phyloP scores from a whole-genome alignment of 2,113 vertebrate genomes.

The Oxyura jamaicensis region DNA sequence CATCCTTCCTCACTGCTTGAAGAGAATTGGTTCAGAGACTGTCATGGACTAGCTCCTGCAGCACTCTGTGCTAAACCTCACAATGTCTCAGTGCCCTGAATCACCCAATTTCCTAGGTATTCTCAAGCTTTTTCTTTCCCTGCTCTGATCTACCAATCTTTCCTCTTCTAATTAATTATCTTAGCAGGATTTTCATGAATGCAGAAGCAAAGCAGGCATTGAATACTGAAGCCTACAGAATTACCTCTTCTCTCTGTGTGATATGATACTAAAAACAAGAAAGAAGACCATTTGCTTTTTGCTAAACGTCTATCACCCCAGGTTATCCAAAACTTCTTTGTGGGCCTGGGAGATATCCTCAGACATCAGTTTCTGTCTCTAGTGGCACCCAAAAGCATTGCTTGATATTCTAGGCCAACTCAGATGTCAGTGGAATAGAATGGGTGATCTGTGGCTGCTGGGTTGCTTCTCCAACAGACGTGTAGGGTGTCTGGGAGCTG shows the following conservation, averaged over 20 bases:
- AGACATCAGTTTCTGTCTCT: neutral
- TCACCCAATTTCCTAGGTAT: neutral
- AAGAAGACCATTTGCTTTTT: neutral
- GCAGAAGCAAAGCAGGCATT: neutral
- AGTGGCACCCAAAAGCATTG: neutral
- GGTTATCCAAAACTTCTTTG: neutral
- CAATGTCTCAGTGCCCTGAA: fast-evolving
- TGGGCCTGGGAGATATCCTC: too few relatives aligned
- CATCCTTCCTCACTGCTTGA: neutral
- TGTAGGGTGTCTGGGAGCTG: neutral
- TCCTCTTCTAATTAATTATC: neutral
- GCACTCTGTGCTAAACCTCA: neutral
- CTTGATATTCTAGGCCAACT: neutral
- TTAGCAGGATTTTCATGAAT: neutral
- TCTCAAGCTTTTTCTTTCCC: neutral
- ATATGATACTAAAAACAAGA: neutral
- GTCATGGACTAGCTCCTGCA: neutral
- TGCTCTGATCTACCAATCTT: neutral
- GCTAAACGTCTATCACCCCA: neutral
- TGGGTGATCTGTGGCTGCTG: neutral
- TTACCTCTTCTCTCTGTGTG: neutral
- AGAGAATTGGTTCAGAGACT: neutral
- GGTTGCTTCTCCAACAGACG: neutral
- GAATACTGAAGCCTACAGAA: neutral
- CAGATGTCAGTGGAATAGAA: neutral